These are phyloP conservation scores for Apodemus agrarius DNA, from an alignment of 2,797 vertebrate genomes.

Conservation along the genomic window DNA sequence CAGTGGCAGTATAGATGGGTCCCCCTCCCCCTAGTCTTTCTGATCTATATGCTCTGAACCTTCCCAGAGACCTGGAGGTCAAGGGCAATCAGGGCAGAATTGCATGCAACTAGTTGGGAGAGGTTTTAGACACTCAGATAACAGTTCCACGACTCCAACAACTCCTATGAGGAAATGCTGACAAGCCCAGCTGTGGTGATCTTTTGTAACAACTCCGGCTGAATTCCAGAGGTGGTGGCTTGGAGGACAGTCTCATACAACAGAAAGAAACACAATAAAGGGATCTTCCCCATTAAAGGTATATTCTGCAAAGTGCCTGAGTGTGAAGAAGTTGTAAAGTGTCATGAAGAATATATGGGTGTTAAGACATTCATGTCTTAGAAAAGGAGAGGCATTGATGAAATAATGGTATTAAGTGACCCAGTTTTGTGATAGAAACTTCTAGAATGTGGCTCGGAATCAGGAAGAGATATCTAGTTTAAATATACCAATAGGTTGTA, in stretches of 20 bases:
- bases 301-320: not conserved
- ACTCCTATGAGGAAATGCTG: too few relatives aligned
- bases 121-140: not conserved
- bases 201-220: not conserved
- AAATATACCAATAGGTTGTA: not conserved
- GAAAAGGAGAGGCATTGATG: rapidly evolving
- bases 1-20: not conserved
- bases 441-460: rapidly evolving
- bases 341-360: not conserved
- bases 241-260: not conserved
- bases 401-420: not conserved
- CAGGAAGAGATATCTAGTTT: too few relatives aligned
- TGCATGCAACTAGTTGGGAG: not conserved
- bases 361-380: not conserved
- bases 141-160: not conserved
- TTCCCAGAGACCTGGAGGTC: not conserved
- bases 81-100: not conserved
- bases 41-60: not conserved
- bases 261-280: not conserved
- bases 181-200: not conserved
- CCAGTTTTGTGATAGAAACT: rapidly evolving
- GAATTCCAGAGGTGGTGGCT: not conserved
- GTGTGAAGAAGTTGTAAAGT: too few relatives aligned
- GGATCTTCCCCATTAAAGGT: not conserved
- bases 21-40: not conserved